Evolutionary conservation across 1,140 invertebrate genomes (phyloP), one percentile per base, ranked within the genome.

Genomic region (Drosophila tani): DNA sequence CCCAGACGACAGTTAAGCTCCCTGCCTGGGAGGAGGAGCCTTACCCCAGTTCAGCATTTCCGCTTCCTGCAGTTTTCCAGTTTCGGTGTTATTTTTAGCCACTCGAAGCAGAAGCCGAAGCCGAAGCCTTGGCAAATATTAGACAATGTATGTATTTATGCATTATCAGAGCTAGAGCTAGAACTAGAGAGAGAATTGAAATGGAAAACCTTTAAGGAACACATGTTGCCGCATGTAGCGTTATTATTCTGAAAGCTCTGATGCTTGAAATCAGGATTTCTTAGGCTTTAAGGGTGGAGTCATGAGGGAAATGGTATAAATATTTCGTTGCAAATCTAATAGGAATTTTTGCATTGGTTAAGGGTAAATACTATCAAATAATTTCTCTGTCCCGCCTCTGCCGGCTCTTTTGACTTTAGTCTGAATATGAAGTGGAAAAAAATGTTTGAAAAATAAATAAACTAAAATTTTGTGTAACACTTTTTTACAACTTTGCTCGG

Each of bases 121-220:
- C 35, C 68, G 35, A 56, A 56, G 53, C 35, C 59, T 78, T 63
- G 41, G 40, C 75, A 85, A 86, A 85, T 85, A 86, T 85, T 82
- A 79, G 75, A 85, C 82, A 86, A 79, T 70, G 82, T 86, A 79
- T 79, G 82, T 86, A 86, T 82, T 86, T 82, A 81, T 81, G 68
- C 78, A 79, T 85, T 66, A 75, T 75, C 78, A 81, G 65, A 58
- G 35, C n/a, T 15, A 38, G n/a, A 38, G 32, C 3, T 8, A 17
- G 1, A 50, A 15, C 27, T 29, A 5, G 15, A 50, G 8, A 50
- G 8, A n/a, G 24, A n/a, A 14, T 3, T 15, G 60, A 32, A 35
- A 60, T 41, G 58, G 58, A 32, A 45, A 45, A n/a, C 14, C 53
- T n/a, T 59, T 47, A 35, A 65, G 14, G 43, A 9, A 41, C 69